Percentiles rank a stretch among this genome's conserved stretches.
phyloP scores from a whole-genome alignment of 2,888 invertebrate genomes.

The Nemurella pictetii region DNA sequence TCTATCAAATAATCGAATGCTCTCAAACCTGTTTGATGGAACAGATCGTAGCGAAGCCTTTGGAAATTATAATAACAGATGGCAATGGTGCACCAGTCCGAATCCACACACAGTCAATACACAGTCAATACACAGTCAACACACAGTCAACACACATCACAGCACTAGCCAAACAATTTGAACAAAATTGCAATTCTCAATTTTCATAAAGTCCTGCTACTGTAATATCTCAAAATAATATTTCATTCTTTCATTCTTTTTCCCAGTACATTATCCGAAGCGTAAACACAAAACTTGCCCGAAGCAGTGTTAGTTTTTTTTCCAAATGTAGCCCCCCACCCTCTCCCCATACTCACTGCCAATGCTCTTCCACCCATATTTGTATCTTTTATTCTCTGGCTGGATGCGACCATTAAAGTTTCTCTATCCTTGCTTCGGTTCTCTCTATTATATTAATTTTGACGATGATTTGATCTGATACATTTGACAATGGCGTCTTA shows the following conservation, averaged over 20 bases:
- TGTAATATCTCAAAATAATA: not conserved
- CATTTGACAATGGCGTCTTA: constrained; percentile 40
- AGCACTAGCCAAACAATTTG: not conserved
- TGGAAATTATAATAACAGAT: constrained; percentile 21
- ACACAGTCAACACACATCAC: not conserved
- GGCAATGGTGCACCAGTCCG: not conserved
- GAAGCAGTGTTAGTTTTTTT: constrained; percentile 26
- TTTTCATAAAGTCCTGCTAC: constrained; percentile 23
- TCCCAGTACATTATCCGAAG: constrained; percentile 10
- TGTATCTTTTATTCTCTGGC: constrained; percentile 25
- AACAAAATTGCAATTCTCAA: constrained; percentile 28
- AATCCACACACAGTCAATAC: no score
- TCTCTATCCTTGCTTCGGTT: constrained; percentile 17
- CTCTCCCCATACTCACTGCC: not conserved
- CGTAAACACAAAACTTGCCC: constrained; percentile 22
- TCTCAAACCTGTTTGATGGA: constrained; percentile 10
- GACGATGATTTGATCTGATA: constrained; percentile 41
- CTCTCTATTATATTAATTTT: constrained; percentile 42
- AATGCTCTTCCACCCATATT: constrained; percentile 21
- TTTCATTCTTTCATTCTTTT: constrained; percentile 8
- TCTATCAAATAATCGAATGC: constrained; percentile 7
- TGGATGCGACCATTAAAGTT: constrained; percentile 17
- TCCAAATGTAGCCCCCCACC: not conserved
- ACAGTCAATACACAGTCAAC: no score
- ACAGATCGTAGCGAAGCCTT: not conserved